A percentile compares a stretch with the other conserved stretches of the same genome.
These are phyloP conservation scores for Nannoperca australis DNA, from an alignment of 2,797 vertebrate genomes.

Conservation along the genomic window DNA sequence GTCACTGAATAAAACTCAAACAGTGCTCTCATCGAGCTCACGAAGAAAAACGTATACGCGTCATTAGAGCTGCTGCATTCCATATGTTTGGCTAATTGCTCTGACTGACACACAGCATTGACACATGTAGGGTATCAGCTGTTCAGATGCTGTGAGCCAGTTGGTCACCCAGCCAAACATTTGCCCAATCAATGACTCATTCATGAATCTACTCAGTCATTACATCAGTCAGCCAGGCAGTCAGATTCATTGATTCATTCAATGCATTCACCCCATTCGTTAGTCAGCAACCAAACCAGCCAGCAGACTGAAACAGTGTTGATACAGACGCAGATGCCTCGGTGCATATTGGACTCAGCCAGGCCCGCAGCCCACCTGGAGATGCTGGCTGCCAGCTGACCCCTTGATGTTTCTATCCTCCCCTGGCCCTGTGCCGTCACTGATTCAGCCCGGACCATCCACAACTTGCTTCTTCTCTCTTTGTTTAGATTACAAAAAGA, in stretches of 20 bases:
- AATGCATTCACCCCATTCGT: slow-evolving; percentile 35
- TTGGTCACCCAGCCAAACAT: slow-evolving; percentile 50
- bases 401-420: slow-evolving; percentile 78
- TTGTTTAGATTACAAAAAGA: slow-evolving; percentile 9
- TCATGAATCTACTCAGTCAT: slow-evolving; percentile 49
- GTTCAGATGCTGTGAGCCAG: slow-evolving; percentile 36
- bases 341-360: slow-evolving; percentile 23
- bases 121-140: slow-evolving; percentile 54
- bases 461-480: slow-evolving; percentile 20
- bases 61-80: not conserved
- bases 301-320: slow-evolving; percentile 15
- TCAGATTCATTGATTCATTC: slow-evolving; percentile 52
- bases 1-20: not conserved
- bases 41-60: not conserved
- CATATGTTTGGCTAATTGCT: slow-evolving; percentile 16
- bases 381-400: slow-evolving; percentile 64
- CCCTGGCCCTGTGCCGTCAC: slow-evolving; percentile 38
- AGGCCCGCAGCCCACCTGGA: slow-evolving; percentile 66
- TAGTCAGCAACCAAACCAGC: slow-evolving; percentile 32
- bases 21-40: not conserved
- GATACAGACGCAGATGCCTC: slow-evolving; percentile 62
- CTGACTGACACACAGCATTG: slow-evolving; percentile 5
- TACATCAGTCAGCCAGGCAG: slow-evolving; percentile 40
- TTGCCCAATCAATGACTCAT: slow-evolving; percentile 64
- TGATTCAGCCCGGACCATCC: slow-evolving; percentile 9